Conservation (phyloP, 2,797 vertebrate genomes). For the Oryzias sinensis region DNA sequence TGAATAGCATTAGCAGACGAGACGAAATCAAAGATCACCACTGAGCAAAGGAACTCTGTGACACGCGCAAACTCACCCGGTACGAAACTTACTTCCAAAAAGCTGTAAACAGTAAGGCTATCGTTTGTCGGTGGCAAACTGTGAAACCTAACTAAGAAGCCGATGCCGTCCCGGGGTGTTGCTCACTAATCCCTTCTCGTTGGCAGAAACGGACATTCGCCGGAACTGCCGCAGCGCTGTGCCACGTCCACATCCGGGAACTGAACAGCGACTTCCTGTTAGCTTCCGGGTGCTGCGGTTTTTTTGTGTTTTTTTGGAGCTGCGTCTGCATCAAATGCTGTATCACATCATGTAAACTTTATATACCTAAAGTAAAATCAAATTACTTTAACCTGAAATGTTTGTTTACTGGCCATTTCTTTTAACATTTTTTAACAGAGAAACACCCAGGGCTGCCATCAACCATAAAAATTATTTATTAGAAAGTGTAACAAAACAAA, state of each 20-base stretch:
- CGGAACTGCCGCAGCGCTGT: constrained; percentile 79
- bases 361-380: too few species aligned
- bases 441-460: too few species aligned
- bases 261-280: constrained; percentile 40
- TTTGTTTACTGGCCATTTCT: too few species aligned
- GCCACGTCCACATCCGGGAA: constrained; percentile 84
- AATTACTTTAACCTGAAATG: too few species aligned
- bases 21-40: constrained; percentile 25
- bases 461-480: too few species aligned
- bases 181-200: constrained; percentile 69
- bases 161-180: constrained; percentile 64
- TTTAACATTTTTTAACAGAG: too few species aligned
- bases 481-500: too few species aligned
- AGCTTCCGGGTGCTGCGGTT: background rate
- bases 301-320: too few species aligned
- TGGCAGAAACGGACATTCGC: constrained; percentile 72
- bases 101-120: constrained; percentile 43
- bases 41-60: constrained; percentile 14
- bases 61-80: background rate
- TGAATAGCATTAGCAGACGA: constrained; percentile 42
- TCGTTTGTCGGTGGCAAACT: constrained; percentile 25
- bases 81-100: constrained; percentile 55
- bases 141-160: constrained; percentile 43
- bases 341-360: too few species aligned
- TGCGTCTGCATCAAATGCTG: too few species aligned